Evolutionary conservation across 2,888 invertebrate species (phyloP), one percentile per base, ranked within the genome.

Genomic region (Macropis europaea): DNA sequence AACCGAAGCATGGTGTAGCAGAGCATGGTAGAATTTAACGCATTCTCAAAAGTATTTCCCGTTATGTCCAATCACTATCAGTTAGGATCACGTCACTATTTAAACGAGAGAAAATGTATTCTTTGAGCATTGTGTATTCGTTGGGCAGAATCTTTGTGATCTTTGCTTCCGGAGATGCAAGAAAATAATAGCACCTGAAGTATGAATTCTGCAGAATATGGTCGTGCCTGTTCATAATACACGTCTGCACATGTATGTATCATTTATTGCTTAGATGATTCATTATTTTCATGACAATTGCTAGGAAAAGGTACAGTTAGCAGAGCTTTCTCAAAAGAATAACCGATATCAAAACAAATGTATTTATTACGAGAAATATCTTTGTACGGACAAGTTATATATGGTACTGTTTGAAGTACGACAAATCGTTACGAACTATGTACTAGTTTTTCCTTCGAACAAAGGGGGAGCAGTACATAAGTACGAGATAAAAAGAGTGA

Each of bases 191-290:
- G 13, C 22, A 40, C 2, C 17, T 30, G 5, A 62, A 28, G 13
- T 40, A 9, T 26, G 7, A 13, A 32, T 56, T 63, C 28, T 17
- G n/a, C 64, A 38, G n/a, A n/a, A n/a, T n/a, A n/a, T n/a, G n/a
- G n/a, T n/a, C n/a, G n/a, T n/a, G n/a, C n/a, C n/a, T n/a, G n/a
- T n/a, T n/a, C n/a, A 13, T 22, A 17, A 57, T 26, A 30, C 50
- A 38, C 28, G 50, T 32, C 56, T 30, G 11, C 24, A 53, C 38
- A 54, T 68, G 47, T 68, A 72, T 68, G 61, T 68, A 68, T 57
- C 45, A 9, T 26, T 38, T 30, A 5, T 57, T 52, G n/a, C 32
- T 38, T 30, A 5, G n/a, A 56, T 24, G 34, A 32, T 34, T 5
- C 6, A 45, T 40, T 13, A 38, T 22, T 36, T 19, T 32, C 28